phyloP scores from a whole-genome alignment of 2,113 vertebrate genomes.

The Anolis carolinensis region DNA sequence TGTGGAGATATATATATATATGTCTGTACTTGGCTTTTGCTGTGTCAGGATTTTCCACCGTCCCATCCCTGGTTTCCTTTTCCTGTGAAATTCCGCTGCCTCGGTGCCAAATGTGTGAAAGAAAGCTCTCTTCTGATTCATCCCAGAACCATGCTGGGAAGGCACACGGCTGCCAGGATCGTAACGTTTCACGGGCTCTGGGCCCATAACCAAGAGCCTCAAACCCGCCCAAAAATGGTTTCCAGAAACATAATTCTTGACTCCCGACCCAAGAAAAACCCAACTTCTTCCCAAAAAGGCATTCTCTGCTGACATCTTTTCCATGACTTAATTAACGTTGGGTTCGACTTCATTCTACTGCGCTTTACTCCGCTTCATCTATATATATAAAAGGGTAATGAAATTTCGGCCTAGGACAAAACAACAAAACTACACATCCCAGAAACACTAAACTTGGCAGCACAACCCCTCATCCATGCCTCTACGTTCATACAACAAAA shows the following conservation, averaged over 20 bases:
- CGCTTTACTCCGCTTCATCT: not conserved
- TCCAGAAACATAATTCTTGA: not conserved
- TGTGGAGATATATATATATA: not conserved
- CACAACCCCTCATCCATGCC: too few species aligned
- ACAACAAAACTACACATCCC: too few species aligned
- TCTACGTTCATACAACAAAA: too few species aligned
- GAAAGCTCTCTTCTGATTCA: not conserved
- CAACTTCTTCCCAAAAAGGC: too few species aligned
- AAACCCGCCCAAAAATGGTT: not conserved
- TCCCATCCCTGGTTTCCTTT: not conserved
- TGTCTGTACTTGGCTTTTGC: conserved; percentile 24
- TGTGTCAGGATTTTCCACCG: conserved; percentile 4
- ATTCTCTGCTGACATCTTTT: too few species aligned
- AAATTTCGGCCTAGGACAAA: too few species aligned
- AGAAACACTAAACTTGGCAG: too few species aligned
- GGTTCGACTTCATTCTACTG: not conserved
- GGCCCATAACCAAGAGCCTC: not conserved
- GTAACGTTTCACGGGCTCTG: too few species aligned
- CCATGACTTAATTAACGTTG: too few species aligned
- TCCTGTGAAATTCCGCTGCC: not conserved
- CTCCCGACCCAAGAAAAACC: not conserved
- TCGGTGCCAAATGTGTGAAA: not conserved
- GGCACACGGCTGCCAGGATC: not conserved
- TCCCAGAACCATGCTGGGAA: not conserved
- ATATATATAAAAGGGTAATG: too few species aligned